Conservation (phyloP, 1,140 invertebrate species). For the Diplogasteroides magnus region DNA sequence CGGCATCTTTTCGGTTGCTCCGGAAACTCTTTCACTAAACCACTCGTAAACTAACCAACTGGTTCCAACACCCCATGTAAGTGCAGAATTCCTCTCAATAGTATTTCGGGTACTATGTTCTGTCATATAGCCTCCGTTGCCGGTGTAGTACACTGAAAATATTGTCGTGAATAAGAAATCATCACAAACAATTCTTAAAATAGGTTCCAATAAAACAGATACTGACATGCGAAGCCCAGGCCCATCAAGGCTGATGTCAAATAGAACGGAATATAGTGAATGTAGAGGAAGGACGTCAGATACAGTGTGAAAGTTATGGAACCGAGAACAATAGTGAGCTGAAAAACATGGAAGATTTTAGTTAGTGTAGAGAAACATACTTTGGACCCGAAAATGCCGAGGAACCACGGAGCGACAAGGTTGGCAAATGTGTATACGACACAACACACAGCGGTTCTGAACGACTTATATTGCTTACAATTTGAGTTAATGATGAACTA, state of each 20-base stretch:
- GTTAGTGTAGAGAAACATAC: not conserved
- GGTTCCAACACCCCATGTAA: not conserved
- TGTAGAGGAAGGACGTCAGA: not conserved
- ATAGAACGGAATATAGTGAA: not conserved
- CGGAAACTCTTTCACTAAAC: too few species aligned
- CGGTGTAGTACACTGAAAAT: constrained; percentile 12
- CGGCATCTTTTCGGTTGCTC: too few species aligned
- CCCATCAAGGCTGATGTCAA: constrained; percentile 2
- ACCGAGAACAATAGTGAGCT: not conserved
- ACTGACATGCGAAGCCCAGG: constrained; percentile 8
- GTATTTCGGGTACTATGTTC: constrained; percentile 7
- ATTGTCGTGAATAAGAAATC: not conserved
- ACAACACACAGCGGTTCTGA: constrained; percentile 11
- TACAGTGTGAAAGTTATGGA: constrained; percentile 4
- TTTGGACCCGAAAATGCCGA: constrained; percentile 1
- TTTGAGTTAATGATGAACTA: too few species aligned
- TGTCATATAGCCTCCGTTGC: constrained; percentile 4
- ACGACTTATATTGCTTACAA: not conserved
- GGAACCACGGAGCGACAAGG: constrained; percentile 2
- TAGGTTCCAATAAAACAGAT: not conserved
- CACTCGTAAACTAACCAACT: not conserved
- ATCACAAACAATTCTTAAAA: not conserved
- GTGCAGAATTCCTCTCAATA: constrained; percentile 2
- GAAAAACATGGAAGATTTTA: not conserved
- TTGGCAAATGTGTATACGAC: constrained; percentile 3